phyloP scores from a whole-genome alignment of 2,888 invertebrate genomes.

The Ommatoiulus sabulosus region DNA sequence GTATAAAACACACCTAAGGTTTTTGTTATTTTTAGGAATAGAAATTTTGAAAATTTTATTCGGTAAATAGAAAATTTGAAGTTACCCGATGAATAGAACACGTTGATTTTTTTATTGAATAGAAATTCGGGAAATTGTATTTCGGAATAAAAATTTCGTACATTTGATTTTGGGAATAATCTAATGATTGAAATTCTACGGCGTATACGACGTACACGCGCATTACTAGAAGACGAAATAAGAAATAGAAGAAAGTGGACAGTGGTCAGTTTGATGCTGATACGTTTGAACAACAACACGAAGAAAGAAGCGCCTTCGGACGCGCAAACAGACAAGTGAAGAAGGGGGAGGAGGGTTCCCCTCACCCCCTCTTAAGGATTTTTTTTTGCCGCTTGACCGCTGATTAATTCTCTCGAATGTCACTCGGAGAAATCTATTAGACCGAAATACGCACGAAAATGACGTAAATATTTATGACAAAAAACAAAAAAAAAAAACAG shows the following conservation, averaged over 20 bases:
- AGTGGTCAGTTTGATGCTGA: neutral
- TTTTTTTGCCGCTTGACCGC: neutral
- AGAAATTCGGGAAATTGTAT: no score
- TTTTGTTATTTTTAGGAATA: no score
- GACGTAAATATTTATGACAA: neutral
- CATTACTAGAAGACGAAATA: neutral
- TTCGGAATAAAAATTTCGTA: no score
- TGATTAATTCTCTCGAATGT: neutral
- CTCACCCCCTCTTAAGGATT: neutral
- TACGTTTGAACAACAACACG: neutral
- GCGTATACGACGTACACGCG: no score
- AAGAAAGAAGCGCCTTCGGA: neutral
- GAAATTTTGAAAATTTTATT: no score
- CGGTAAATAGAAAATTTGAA: no score
- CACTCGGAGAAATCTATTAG: neutral
- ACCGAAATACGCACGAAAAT: neutral
- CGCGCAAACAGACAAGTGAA: no score
- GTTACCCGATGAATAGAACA: no score
- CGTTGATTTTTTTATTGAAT: no score
- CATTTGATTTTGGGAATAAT: no score
- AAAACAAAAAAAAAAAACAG: neutral
- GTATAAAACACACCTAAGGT: no score
- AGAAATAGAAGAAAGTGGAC: neutral
- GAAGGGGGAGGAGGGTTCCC: neutral
- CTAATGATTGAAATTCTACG: no score